Conservation (phyloP, 2,113 vertebrate species). For the Polyodon spathula region DNA sequence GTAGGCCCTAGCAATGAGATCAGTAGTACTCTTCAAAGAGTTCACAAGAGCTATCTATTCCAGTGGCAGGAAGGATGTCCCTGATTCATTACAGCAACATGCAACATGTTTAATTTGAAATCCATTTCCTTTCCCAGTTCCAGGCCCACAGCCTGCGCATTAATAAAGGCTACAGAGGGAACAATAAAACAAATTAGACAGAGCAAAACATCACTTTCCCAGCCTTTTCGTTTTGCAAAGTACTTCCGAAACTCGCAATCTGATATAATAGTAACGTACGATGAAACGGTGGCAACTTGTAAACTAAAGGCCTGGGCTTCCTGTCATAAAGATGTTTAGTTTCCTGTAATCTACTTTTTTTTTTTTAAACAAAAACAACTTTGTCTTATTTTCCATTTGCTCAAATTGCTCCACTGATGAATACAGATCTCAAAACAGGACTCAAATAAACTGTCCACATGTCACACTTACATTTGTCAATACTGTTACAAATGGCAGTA, state of each 20-base stretch:
- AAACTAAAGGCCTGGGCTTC: conserved; percentile 20
- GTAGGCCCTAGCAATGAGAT: background rate
- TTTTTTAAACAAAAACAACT: conserved; percentile 21
- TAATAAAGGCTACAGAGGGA: conserved; percentile 18
- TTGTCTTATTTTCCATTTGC: conserved; percentile 17
- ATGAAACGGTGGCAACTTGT: conserved; percentile 8
- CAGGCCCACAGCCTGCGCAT: conserved; percentile 7
- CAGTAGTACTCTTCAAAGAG: conserved; percentile 2
- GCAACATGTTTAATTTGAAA: conserved; percentile 25
- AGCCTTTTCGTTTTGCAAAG: conserved; percentile 21
- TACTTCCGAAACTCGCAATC: conserved; percentile 24
- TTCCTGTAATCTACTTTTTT: conserved; percentile 17
- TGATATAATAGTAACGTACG: conserved; percentile 19
- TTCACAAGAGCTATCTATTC: conserved; percentile 9
- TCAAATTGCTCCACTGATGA: background rate
- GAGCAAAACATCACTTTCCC: conserved; percentile 16
- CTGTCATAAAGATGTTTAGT: conserved; percentile 28
- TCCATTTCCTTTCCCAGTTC: conserved; percentile 28
- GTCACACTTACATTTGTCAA: too few species aligned
- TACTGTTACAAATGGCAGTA: too few species aligned
- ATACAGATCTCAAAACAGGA: too few species aligned
- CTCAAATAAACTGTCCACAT: too few species aligned
- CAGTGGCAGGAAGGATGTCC: conserved; percentile 26
- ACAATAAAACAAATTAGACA: conserved; percentile 32
- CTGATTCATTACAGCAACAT: conserved; percentile 21